phyloP scores from a whole-genome alignment of 2,888 invertebrate genomes.

The Leptothorax acervorum region DNA sequence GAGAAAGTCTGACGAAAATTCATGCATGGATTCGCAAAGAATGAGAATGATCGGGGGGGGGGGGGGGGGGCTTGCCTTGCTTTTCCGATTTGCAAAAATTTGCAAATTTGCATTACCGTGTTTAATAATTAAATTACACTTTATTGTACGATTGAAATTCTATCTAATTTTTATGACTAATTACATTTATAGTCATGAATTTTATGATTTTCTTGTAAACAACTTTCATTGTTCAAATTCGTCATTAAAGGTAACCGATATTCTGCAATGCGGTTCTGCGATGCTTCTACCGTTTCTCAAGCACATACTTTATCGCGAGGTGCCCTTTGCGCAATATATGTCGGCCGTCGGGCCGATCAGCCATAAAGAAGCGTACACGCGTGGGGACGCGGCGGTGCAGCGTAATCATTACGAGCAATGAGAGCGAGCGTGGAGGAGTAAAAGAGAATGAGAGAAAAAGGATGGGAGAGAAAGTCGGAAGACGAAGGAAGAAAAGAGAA shows the following conservation, averaged over 20 bases:
- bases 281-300: constrained; percentile 19
- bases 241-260: neutral
- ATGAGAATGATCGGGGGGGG: neutral
- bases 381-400: constrained; percentile 56
- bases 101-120: neutral
- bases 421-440: constrained; percentile 31
- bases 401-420: constrained; percentile 73
- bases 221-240: neutral
- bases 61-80: neutral
- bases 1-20: constrained; percentile 45
- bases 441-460: neutral
- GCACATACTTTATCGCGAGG: constrained; percentile 58
- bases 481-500: constrained; percentile 36
- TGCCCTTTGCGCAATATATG: constrained; percentile 65
- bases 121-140: neutral
- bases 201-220: neutral
- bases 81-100: neutral
- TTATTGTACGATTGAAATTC: neutral
- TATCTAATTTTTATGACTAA: neutral
- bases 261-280: neutral
- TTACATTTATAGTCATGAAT: neutral
- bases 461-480: constrained; percentile 37
- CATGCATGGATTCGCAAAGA: constrained; percentile 42
- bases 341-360: constrained; percentile 66
- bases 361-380: constrained; percentile 68